Percentiles rank a stretch among this genome's conserved stretches.
Evolutionary conservation across 2,113 vertebrate genomes (phyloP).

Genomic region (Rhinichthys klamathensis): DNA sequence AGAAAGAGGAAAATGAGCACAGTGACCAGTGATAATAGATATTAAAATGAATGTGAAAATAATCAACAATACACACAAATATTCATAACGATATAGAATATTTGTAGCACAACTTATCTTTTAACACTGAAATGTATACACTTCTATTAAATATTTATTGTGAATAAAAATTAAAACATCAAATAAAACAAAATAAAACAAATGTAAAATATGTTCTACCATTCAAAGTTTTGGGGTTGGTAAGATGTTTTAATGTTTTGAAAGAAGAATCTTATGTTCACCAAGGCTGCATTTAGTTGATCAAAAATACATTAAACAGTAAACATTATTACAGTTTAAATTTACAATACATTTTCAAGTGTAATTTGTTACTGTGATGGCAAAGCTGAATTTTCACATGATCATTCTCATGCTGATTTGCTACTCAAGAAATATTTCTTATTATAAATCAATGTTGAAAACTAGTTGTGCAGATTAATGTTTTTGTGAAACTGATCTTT

Average conservation of each 20-base stretch:
- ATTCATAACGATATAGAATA: neutral
- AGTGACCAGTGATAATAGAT: neutral
- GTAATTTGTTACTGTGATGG: neutral
- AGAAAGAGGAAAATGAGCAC: neutral
- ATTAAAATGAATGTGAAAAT: constrained; percentile 7
- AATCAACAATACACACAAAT: neutral
- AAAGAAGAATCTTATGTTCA: no score
- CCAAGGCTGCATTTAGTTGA: neutral
- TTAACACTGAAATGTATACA: neutral
- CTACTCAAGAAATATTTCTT: neutral
- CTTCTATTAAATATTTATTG: neutral
- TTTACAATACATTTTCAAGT: neutral
- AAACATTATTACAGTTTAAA: neutral
- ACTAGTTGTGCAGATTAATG: neutral
- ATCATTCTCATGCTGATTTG: neutral
- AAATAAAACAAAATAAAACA: neutral
- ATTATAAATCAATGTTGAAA: neutral
- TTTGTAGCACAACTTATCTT: neutral
- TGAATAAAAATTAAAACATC: neutral
- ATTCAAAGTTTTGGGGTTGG: neutral
- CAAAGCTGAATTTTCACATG: neutral
- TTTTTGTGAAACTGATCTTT: neutral
- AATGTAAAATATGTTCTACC: neutral
- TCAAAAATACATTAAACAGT: neutral
- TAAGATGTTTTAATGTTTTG: no score